phyloP scores from a whole-genome alignment of 2,888 invertebrate genomes.

The Idaea straminata region DNA sequence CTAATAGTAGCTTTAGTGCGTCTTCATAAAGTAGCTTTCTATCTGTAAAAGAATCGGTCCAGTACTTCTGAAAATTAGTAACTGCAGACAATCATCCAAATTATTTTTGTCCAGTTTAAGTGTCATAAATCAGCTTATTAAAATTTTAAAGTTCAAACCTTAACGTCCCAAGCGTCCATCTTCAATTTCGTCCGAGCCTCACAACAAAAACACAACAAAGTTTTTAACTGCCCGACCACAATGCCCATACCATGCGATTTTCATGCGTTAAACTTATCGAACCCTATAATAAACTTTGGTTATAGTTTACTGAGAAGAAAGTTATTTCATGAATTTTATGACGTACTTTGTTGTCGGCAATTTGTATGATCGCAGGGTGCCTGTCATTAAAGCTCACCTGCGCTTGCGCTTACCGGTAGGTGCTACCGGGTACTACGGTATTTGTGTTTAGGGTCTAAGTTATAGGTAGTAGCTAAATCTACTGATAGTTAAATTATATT shows the following conservation, averaged over 20 bases:
- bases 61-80: no score
- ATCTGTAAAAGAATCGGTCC: no score
- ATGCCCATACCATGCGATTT: not conserved
- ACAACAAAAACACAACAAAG: not conserved
- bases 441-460: constrained; percentile 20
- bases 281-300: constrained; percentile 17
- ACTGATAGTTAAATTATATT: not conserved
- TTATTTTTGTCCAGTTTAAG: not conserved
- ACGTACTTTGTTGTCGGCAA: constrained; percentile 38
- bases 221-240: not conserved
- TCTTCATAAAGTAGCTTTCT: no score
- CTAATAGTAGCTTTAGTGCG: no score
- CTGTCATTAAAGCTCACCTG: constrained; percentile 40
- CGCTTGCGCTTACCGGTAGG: constrained; percentile 29
- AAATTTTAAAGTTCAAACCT: not conserved
- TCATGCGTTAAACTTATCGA: not conserved
- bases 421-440: constrained; percentile 39
- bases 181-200: not conserved
- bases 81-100: no score
- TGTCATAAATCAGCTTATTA: not conserved
- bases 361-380: constrained; percentile 39
- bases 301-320: constrained; percentile 3
- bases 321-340: constrained; percentile 30
- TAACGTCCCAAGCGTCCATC: not conserved
- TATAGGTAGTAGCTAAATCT: constrained; percentile 19